Evolutionary conservation across 1,140 invertebrate species (phyloP).

Genomic region (Trichonephila clavata): DNA sequence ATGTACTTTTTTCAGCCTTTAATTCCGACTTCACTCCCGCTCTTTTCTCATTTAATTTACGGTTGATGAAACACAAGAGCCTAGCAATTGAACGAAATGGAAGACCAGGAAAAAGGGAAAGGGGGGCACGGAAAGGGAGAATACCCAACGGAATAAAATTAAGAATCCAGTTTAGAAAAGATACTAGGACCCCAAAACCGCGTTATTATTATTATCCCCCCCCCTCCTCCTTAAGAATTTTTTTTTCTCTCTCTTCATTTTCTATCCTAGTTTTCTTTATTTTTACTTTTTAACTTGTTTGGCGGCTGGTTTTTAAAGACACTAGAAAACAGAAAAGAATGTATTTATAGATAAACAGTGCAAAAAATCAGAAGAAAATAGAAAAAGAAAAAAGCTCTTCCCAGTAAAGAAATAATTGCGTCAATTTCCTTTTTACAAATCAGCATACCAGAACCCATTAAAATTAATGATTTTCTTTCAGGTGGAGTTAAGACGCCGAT

Average conservation of each 20-base stretch:
- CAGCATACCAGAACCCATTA: constrained; percentile 72
- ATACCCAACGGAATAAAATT: constrained; percentile 71
- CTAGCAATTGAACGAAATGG: constrained; percentile 58
- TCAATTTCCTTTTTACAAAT: constrained; percentile 74
- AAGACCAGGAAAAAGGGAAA: constrained; percentile 17
- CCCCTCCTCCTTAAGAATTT: neutral
- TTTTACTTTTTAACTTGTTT: constrained; percentile 61
- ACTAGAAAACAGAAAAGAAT: constrained; percentile 56
- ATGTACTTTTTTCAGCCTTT: constrained; percentile 47
- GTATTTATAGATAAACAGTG: constrained; percentile 72
- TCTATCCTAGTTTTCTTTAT: neutral
- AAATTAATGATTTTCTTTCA: constrained; percentile 75
- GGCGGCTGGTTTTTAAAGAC: constrained; percentile 66
- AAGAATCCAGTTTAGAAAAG: constrained; percentile 60
- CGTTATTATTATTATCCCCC: constrained; percentile 46
- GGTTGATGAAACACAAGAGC: constrained; percentile 72
- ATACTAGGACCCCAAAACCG: constrained; percentile 45
- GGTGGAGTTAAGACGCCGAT: constrained; percentile 69
- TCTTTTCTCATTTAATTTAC: constrained; percentile 74
- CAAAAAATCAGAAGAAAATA: constrained; percentile 15
- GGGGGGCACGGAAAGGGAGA: neutral
- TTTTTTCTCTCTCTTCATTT: neutral
- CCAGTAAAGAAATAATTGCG: constrained; percentile 68
- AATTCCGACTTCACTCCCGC: constrained; percentile 59
- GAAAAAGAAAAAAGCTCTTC: constrained; percentile 26